Evolutionary conservation across 1,140 invertebrate species (phyloP).

Genomic region (Papilio glaucus): DNA sequence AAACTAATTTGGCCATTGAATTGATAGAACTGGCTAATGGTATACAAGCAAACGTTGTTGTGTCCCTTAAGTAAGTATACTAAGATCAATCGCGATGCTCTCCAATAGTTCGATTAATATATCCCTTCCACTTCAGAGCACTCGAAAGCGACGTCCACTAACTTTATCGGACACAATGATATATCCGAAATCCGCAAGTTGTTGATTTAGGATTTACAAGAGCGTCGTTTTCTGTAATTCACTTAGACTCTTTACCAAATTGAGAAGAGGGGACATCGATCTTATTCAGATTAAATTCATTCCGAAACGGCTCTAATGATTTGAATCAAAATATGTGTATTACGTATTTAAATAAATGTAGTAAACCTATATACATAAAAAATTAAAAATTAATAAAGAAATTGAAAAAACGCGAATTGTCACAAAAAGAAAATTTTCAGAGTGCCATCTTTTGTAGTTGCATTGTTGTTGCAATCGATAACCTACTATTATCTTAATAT

Average conservation of each 20-base stretch:
- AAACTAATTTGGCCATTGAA: not conserved
- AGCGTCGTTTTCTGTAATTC: conserved; percentile 1
- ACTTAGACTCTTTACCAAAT: conserved; percentile 14
- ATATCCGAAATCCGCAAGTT: conserved; percentile 19
- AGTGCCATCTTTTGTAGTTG: no score
- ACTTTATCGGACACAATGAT: conserved; percentile 14
- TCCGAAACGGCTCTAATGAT: no score
- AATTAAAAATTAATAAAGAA: no score
- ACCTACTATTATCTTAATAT: no score
- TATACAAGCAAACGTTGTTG: not conserved
- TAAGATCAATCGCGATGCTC: not conserved
- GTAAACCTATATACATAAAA: no score
- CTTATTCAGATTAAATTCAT: no score
- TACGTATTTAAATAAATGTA: no score
- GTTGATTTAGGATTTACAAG: conserved; percentile 7
- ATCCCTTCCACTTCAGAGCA: conserved; percentile 11
- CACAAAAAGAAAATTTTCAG: no score
- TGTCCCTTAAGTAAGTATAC: not conserved
- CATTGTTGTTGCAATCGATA: no score
- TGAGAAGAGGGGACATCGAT: not conserved
- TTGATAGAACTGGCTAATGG: conserved; percentile 3
- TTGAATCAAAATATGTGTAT: no score
- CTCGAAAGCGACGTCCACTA: conserved; percentile 1
- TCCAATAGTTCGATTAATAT: conserved; percentile 16
- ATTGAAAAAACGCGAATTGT: no score